Evolutionary conservation across 1,140 invertebrate genomes (phyloP).

Genomic region (Belonocnema kinseyi): DNA sequence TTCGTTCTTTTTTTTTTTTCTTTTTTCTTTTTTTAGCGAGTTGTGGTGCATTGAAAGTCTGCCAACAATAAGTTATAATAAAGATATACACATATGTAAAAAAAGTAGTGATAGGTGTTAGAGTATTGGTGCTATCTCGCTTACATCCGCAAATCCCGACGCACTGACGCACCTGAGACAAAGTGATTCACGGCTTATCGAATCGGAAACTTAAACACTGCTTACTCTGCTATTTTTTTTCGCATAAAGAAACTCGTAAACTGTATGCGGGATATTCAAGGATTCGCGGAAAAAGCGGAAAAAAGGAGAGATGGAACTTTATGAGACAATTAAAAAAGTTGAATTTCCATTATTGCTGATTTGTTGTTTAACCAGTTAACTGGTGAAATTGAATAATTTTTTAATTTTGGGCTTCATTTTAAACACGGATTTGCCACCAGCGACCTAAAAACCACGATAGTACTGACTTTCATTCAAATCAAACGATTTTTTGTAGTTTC

Average conservation of each 20-base stretch:
- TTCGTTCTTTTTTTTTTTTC: not conserved
- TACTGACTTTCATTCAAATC: no score
- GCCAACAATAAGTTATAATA: slow-evolving; percentile 13
- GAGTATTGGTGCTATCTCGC: slow-evolving; percentile 13
- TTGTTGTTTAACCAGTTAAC: no score
- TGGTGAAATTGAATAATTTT: no score
- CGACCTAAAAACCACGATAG: no score
- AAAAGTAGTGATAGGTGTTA: slow-evolving; percentile 18
- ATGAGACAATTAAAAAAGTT: not conserved
- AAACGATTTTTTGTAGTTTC: no score
- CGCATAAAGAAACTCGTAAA: slow-evolving; percentile 10
- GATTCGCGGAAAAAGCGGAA: slow-evolving; percentile 3
- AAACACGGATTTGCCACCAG: no score
- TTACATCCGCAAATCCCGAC: slow-evolving; percentile 23
- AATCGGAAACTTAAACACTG: slow-evolving; percentile 30
- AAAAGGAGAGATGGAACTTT: not conserved
- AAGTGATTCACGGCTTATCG: slow-evolving; percentile 30
- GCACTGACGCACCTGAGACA: slow-evolving; percentile 31
- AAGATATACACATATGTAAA: not conserved
- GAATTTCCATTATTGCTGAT: no score
- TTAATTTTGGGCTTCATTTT: no score
- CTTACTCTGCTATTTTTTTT: slow-evolving; percentile 22
- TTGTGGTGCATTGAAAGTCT: slow-evolving; percentile 12
- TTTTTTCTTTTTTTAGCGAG: not conserved
- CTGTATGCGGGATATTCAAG: slow-evolving; percentile 24